Percentiles rank a stretch among this genome's conserved stretches.
These are phyloP conservation scores for Meteorus colon DNA, from an alignment of 2,888 invertebrate species.

Conservation along the genomic window DNA sequence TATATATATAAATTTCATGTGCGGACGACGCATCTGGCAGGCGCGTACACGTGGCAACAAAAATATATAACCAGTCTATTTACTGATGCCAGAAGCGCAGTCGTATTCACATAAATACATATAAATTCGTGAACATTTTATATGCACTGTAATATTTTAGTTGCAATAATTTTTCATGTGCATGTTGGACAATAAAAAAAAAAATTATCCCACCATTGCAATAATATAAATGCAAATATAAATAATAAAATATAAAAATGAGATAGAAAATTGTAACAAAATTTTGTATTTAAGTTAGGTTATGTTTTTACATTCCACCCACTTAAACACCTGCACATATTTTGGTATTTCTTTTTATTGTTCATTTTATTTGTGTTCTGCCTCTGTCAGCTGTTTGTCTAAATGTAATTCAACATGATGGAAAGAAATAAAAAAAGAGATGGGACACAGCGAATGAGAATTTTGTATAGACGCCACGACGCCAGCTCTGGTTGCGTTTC, in stretches of 20 bases:
- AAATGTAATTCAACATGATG: neutral
- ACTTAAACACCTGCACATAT: slow-evolving; percentile 61
- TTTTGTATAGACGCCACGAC: slow-evolving; percentile 42
- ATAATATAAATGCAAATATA: neutral
- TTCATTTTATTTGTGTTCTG: neutral
- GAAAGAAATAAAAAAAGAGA: slow-evolving; percentile 30
- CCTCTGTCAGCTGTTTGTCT: slow-evolving; percentile 19
- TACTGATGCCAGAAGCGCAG: slow-evolving; percentile 10
- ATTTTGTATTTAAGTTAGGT: neutral
- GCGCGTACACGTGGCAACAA: slow-evolving; percentile 12
- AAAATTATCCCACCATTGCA: too few species aligned
- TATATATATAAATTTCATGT: neutral
- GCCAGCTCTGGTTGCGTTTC: slow-evolving; percentile 32
- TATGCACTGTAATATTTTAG: neutral
- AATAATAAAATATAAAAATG: neutral
- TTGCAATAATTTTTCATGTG: neutral
- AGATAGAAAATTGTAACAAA: neutral
- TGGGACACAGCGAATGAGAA: slow-evolving; percentile 5
- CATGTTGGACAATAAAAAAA: neutral
- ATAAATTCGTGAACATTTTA: neutral
- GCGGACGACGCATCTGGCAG: slow-evolving; percentile 21
- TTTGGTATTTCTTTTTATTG: slow-evolving; percentile 42
- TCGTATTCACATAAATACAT: neutral
- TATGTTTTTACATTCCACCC: slow-evolving; percentile 54
- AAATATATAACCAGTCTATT: slow-evolving; percentile 1